Evolutionary conservation across 35 echinoderm and acorn worm species (phyloP).

Genomic region (Lytechinus variegatus): DNA sequence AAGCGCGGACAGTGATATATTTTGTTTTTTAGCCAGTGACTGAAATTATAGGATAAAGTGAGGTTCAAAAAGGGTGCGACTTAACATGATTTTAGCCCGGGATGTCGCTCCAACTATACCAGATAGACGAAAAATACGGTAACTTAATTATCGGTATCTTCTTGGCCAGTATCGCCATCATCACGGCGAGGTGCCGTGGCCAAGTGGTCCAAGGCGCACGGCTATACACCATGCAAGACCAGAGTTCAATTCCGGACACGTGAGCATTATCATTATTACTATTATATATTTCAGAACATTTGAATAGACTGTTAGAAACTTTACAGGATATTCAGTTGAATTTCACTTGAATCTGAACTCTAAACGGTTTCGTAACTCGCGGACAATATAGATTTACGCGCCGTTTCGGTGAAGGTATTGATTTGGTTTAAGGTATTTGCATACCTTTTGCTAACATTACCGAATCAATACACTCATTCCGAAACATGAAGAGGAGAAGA

Average conservation of each 20-base stretch:
- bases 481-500: not conserved
- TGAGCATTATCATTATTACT: too few relatives aligned
- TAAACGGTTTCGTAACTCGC: not conserved
- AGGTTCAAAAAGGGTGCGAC: not conserved
- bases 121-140: too few relatives aligned
- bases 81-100: not conserved
- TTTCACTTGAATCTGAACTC: not conserved
- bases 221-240: too few relatives aligned
- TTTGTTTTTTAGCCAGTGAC: not conserved
- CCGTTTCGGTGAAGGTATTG: not conserved
- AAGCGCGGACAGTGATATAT: not conserved
- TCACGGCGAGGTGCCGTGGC: too few relatives aligned
- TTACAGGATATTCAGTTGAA: too few relatives aligned
- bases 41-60: not conserved
- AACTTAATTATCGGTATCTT: too few relatives aligned
- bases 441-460: not conserved
- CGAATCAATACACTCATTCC: not conserved
- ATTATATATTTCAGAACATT: too few relatives aligned
- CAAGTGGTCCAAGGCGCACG: too few relatives aligned
- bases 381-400: not conserved
- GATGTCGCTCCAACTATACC: not conserved
- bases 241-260: too few relatives aligned
- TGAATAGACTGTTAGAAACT: too few relatives aligned
- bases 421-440: slow-evolving; percentile 3
- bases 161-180: too few relatives aligned